A percentile compares a stretch with the other conserved stretches of the same genome.
Conservation (phyloP, 2,797 vertebrate genomes). For the Botia kubotai region DNA sequence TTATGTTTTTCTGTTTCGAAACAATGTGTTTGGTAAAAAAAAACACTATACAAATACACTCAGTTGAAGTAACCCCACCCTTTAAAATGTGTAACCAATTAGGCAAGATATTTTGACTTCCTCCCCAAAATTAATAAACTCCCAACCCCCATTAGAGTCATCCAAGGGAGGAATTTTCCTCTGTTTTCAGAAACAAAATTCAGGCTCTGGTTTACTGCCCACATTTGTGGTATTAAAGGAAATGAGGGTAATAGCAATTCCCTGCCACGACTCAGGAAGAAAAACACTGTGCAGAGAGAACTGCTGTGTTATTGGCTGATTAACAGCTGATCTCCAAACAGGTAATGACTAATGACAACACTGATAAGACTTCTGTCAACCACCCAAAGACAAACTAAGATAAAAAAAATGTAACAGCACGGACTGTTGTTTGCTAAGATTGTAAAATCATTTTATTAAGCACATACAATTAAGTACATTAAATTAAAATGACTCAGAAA, state of each 20-base stretch:
- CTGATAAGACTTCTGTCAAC: constrained; percentile 10
- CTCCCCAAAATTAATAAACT: too few relatives aligned
- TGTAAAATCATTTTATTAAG: too few relatives aligned
- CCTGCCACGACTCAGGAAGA: constrained; percentile 37
- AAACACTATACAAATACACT: too few relatives aligned
- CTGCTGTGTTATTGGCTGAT: constrained; percentile 37
- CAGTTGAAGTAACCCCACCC: too few relatives aligned
- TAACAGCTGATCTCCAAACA: constrained; percentile 42
- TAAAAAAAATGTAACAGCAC: not conserved
- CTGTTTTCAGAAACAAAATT: not conserved
- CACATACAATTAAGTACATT: too few relatives aligned
- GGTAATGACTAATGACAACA: constrained; percentile 37
- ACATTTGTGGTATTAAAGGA: constrained; percentile 36
- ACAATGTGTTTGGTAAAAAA: too few relatives aligned
- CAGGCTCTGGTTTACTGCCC: not conserved
- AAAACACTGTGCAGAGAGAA: constrained; percentile 32
- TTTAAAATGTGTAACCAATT: too few relatives aligned
- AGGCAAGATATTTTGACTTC: too few relatives aligned
- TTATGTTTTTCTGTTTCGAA: too few relatives aligned
- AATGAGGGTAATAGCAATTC: constrained; percentile 25
- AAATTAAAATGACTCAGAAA: too few relatives aligned
- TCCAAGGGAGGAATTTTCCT: too few relatives aligned
- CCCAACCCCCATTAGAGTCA: too few relatives aligned
- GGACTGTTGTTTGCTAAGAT: not conserved
- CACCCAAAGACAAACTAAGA: not conserved